A percentile compares a stretch with the other conserved stretches of the same genome.
phyloP scores from a whole-genome alignment of 2,888 invertebrate species.

The Neoitamus cyanurus region DNA sequence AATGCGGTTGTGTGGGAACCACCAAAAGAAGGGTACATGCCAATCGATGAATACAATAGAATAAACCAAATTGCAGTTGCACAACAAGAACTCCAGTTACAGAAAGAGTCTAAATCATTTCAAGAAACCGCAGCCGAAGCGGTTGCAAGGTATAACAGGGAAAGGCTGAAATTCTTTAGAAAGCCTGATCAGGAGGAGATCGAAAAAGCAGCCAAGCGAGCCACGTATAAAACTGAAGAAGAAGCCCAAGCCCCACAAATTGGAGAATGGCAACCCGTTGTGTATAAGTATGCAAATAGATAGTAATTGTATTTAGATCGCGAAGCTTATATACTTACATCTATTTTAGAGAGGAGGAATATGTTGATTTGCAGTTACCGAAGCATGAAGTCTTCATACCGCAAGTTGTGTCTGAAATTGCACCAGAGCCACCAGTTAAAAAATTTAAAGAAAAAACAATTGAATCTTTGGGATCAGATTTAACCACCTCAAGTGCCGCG shows the following conservation, averaged over 20 bases:
- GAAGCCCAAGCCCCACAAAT: conserved; percentile 71
- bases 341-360: conserved; percentile 67
- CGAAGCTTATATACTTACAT: neutral
- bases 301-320: neutral
- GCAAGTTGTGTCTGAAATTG: conserved; percentile 56
- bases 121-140: conserved; percentile 67
- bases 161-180: conserved; percentile 61
- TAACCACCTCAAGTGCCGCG: conserved; percentile 52
- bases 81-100: conserved; percentile 67
- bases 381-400: conserved; percentile 63
- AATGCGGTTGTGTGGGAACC: conserved; percentile 83
- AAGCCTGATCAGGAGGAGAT: conserved; percentile 59
- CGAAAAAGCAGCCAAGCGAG: conserved; percentile 66
- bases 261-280: conserved; percentile 80
- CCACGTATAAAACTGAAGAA: conserved; percentile 67
- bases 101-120: conserved; percentile 65
- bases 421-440: conserved; percentile 61
- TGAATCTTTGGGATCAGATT: conserved; percentile 55
- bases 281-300: conserved; percentile 68
- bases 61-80: conserved; percentile 68
- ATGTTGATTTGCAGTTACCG: conserved; percentile 79
- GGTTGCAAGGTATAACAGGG: conserved; percentile 66
- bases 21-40: conserved; percentile 78
- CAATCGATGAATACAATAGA: conserved; percentile 74
- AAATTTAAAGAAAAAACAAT: conserved; percentile 66